A percentile compares a stretch with the other conserved stretches of the same genome.
Evolutionary conservation across 2,113 vertebrate species (phyloP).

Genomic region (Ochotona curzoniae): DNA sequence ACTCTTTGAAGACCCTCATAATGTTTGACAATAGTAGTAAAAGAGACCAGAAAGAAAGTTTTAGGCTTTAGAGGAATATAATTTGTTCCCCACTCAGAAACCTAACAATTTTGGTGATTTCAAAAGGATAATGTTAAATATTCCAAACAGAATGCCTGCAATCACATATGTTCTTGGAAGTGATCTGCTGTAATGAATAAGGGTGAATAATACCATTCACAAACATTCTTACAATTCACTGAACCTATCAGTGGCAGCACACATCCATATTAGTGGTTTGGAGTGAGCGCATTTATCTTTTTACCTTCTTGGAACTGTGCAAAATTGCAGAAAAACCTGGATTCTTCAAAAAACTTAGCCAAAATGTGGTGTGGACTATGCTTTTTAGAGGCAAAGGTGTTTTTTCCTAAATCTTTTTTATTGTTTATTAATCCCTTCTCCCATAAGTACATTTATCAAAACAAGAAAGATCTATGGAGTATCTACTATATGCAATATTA

Average conservation of each 20-base stretch:
- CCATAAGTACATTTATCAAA: background rate
- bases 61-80: background rate
- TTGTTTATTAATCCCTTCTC: background rate
- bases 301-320: background rate
- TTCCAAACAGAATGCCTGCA: background rate
- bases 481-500: background rate
- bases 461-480: background rate
- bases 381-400: constrained; percentile 47
- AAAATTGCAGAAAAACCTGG: background rate
- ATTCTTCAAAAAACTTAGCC: background rate
- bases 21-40: background rate
- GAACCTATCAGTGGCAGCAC: background rate
- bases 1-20: too few relatives aligned
- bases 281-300: background rate
- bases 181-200: background rate
- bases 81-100: background rate
- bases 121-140: background rate
- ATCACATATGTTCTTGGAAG: background rate
- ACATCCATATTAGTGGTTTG: background rate
- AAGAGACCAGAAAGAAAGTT: background rate
- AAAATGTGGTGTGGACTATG: background rate
- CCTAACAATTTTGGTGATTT: background rate
- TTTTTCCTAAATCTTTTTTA: constrained; percentile 26
- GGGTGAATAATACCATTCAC: background rate
- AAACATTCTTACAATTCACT: background rate